A percentile compares a stretch with the other conserved stretches of the same genome.
Conservation (phyloP, 2,113 vertebrate genomes). For the Hypocryptadius cinnamomeus region DNA sequence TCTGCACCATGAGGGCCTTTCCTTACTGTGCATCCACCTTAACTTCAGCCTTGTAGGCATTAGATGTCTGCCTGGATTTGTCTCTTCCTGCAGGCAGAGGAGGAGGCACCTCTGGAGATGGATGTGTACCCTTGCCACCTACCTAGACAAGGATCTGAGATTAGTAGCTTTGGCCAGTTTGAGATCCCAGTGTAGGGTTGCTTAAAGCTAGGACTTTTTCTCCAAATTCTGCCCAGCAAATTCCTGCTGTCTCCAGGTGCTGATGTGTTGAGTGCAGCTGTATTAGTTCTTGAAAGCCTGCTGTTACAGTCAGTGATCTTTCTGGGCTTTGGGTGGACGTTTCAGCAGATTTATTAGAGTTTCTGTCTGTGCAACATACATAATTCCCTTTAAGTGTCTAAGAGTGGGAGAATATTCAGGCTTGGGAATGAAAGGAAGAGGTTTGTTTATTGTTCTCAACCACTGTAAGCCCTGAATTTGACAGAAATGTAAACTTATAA, state of each 20-base stretch:
- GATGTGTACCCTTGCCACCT: neutral
- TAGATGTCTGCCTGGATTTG: neutral
- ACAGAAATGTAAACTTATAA: neutral
- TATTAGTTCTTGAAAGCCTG: neutral
- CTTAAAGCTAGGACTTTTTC: neutral
- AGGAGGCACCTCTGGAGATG: neutral
- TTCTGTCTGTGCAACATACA: neutral
- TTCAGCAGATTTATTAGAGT: neutral
- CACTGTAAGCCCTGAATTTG: neutral
- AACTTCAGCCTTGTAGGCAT: neutral
- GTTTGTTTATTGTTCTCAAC: slow-evolving; percentile 34
- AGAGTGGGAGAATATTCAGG: neutral
- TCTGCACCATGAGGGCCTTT: neutral
- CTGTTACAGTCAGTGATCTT: neutral
- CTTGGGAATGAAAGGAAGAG: slow-evolving; percentile 4
- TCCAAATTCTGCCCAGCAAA: neutral
- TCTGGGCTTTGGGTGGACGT: neutral
- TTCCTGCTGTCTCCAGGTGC: neutral
- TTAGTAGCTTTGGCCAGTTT: neutral
- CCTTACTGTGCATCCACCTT: neutral
- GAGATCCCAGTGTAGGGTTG: neutral
- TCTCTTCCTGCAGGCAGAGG: neutral
- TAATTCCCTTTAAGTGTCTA: slow-evolving; percentile 2
- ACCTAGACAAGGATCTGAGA: neutral
- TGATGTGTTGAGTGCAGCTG: neutral